Evolutionary conservation across 1,140 invertebrate genomes (phyloP), one percentile per base, ranked within the genome.

Genomic region (Macrocentrus cingulum): DNA sequence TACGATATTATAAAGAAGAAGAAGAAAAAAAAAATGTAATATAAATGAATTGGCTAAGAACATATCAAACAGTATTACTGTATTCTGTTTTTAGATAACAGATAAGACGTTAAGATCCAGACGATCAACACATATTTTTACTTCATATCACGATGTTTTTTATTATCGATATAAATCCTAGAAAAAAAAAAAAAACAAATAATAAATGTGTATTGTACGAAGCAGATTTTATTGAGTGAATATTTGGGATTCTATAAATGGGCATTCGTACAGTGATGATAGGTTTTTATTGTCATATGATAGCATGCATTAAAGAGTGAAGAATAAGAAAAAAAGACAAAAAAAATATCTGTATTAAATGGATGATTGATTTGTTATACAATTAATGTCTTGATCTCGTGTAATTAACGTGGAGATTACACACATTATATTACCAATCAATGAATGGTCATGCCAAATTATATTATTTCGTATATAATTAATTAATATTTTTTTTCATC

Each of bases 61-160:
- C 76, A 79, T 79, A 79, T 79, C 76, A 76, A 75, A 66, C 74
- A 75, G 75, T 77, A 77, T 78, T 76, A 77, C 66, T 70, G 72
- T 72, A 70, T 67, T 72, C 72, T 62, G 67, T 72, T 75, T 68
- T 67, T 68, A 69, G 62, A 71, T 49, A 39, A 46, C 55, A 64
- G 13, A 65, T 49, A 56, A 36, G 44, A 56, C 19, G 52, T 56
- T 56, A 56, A 56, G 29, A 19, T 19, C 4, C 22, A 20, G 52
- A 64, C 61, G 57, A 64, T 60, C 46, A 42, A 59, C 65, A 62
- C 63, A 71, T 70, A 71, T 75, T 68, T 70, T 68, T 64, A 66
- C 57, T 66, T 69, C 74, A 75, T 75, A 77, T 75, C 73, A 48
- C 36, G 49, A 52, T 50, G 60, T 48, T 52, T 56, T 19, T 52